Conservation (phyloP, 2,888 invertebrate species). For the Noctua janthina region DNA sequence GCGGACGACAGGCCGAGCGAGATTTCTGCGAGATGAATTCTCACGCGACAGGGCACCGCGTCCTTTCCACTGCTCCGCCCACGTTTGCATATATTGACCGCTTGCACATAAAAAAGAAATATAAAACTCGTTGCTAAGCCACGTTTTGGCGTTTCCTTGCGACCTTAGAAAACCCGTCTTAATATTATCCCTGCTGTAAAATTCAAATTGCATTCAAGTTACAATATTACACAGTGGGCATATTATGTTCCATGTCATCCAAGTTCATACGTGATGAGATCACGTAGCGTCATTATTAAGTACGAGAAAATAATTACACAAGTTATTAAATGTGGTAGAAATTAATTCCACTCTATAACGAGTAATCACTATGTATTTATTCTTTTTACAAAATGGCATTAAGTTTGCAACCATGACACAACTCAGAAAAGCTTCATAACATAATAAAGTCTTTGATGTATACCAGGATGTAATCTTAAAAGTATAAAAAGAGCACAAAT, state of each 20-base stretch:
- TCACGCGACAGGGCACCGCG: conserved; percentile 71
- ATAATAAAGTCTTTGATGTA: conserved; percentile 9
- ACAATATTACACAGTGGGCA: conserved; percentile 36
- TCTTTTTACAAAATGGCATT: conserved; percentile 23
- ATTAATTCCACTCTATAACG: conserved; percentile 50
- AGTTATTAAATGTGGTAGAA: conserved; percentile 52
- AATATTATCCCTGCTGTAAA: conserved; percentile 25
- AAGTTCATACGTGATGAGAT: conserved; percentile 76
- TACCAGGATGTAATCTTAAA: neutral
- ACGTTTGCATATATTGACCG: conserved; percentile 58
- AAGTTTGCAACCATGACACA: conserved; percentile 37
- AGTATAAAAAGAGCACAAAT: neutral
- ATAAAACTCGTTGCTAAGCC: conserved; percentile 20
- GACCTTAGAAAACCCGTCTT: conserved; percentile 42
- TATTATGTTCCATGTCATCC: conserved; percentile 46
- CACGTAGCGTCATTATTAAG: conserved; percentile 68
- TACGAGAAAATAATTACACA: conserved; percentile 67
- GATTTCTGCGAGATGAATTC: conserved; percentile 74
- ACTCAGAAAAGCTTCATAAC: conserved; percentile 33
- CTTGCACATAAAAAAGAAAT: conserved; percentile 25
- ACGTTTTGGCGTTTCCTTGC: conserved; percentile 31
- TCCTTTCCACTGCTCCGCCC: conserved; percentile 67
- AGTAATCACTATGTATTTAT: conserved; percentile 34
- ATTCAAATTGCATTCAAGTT: conserved; percentile 31
- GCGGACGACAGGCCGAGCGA: conserved; percentile 66